Base-by-base conservation (phyloP, 2,797 vertebrate genomes). In the Vultur gryphus region DNA sequence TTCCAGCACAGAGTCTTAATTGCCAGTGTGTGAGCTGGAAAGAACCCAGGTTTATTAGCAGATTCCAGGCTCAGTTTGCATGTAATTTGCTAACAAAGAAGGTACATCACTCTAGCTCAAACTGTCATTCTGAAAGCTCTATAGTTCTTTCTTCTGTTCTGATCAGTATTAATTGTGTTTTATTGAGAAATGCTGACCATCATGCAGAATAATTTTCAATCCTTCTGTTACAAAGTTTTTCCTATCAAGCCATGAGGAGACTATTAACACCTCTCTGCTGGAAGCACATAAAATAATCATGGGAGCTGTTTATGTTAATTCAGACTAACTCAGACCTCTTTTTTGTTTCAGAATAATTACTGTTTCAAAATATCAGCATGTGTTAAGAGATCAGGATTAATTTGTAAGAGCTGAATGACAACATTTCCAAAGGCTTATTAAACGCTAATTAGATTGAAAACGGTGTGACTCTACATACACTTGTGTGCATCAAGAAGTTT, bases 371-470 rank as follows among this genome's bases (percentile, higher is more conserved):
- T 96, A 97, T 48, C 91, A 97, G 87, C 96, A 89, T 96, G 95
- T 95, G 95, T 95, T 97, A 95, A 97, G 92, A 97, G 91, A 97
- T 94, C 92, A 91, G 90, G 95, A 96, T 96, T 97, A 96, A 97
- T 97, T 97, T 97, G 72, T 93, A 93, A 93, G 90, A 90, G 87
- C 86, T 95, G 95, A 96, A 93, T 97, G 92, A 95, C 96, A 97
- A 90, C 90, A 95, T 97, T 98, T 97, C 93, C 91, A 97, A 96
- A 92, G 87, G 55, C 62, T 97, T 98, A 97, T 98, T 98, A 98
- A 97, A 89, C 79, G 91, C 87, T 97, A 98, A 98, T 98, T 97
- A 97, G 86, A 97, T 98, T 97, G 97, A 81, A 94, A 97, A 93
- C 4, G 25, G 31, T 95, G 92, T 96, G 95, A 96, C 77, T 97